phyloP scores from a whole-genome alignment of 2,888 invertebrate species.

The Isotomurus palustris region DNA sequence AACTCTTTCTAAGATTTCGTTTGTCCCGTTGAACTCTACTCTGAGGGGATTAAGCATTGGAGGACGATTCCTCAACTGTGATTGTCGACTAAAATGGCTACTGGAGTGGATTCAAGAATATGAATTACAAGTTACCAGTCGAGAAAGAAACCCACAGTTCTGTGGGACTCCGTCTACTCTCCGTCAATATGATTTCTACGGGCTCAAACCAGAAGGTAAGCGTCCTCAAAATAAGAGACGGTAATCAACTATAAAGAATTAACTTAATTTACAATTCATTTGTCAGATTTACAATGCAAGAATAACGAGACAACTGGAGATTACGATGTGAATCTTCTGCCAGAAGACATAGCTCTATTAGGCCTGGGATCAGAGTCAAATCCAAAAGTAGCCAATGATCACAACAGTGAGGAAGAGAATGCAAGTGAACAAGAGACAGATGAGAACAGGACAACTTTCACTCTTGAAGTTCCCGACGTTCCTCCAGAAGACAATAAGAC shows the following conservation, averaged over 20 bases:
- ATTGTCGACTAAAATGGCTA: constrained; percentile 82
- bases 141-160: constrained; percentile 83
- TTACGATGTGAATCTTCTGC: constrained; percentile 7
- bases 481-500: constrained; percentile 12
- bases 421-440: constrained; percentile 18
- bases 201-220: constrained; percentile 70
- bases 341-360: constrained; percentile 29
- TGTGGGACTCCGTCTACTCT: constrained; percentile 78
- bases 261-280: no score
- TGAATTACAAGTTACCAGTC: constrained; percentile 84
- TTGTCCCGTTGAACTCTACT: constrained; percentile 73
- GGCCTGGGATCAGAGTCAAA: constrained; percentile 21
- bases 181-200: constrained; percentile 78
- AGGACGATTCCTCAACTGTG: constrained; percentile 80
- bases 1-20: constrained; percentile 73
- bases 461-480: constrained; percentile 18
- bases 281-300: constrained; percentile 44
- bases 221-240: background rate
- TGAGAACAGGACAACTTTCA: constrained; percentile 14
- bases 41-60: constrained; percentile 81
- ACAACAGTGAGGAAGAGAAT: constrained; percentile 10
- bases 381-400: constrained; percentile 8
- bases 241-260: background rate
- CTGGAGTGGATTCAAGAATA: constrained; percentile 82
- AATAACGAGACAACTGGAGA: constrained; percentile 41